Percentiles rank a stretch among this genome's conserved stretches.
Conservation (phyloP, 1,140 invertebrate genomes). For the Drosophila mayri region DNA sequence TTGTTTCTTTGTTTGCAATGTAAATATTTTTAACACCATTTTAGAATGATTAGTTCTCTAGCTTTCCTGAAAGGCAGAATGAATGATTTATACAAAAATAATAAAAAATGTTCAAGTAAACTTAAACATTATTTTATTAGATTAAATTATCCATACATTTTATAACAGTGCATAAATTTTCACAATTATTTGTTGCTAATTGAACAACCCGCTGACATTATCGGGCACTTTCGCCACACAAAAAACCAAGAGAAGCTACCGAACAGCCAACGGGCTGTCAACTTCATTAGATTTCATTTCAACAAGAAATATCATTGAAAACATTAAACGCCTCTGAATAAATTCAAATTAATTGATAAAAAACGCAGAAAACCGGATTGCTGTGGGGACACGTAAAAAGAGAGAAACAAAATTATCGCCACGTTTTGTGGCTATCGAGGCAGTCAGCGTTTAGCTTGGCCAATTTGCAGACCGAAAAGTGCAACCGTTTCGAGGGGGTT, state of each 20-base stretch:
- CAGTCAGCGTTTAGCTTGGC: constrained; percentile 71
- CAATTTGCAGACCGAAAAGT: constrained; percentile 76
- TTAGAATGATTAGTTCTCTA: no score
- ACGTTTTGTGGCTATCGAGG: constrained; percentile 69
- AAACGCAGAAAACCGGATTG: constrained; percentile 59
- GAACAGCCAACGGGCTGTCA: constrained; percentile 54
- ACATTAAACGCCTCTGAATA: constrained; percentile 83
- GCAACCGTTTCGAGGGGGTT: constrained; percentile 50
- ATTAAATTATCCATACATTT: no score
- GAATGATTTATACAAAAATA: no score
- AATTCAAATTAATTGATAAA: constrained; percentile 83
- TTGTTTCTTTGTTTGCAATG: no score
- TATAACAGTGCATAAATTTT: not conserved
- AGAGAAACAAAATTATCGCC: constrained; percentile 68
- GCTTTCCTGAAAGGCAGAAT: no score
- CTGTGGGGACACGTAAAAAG: constrained; percentile 1
- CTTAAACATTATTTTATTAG: no score
- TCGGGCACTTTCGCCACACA: constrained; percentile 43
- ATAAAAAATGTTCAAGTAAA: no score
- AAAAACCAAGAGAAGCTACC: constrained; percentile 32
- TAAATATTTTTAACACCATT: no score
- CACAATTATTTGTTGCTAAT: constrained; percentile 44
- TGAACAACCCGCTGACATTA: constrained; percentile 42
- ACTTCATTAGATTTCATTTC: constrained; percentile 68
- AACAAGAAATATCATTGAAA: constrained; percentile 61